Conservation (phyloP, 2,888 invertebrate species). For the Diplazon laetatorius region DNA sequence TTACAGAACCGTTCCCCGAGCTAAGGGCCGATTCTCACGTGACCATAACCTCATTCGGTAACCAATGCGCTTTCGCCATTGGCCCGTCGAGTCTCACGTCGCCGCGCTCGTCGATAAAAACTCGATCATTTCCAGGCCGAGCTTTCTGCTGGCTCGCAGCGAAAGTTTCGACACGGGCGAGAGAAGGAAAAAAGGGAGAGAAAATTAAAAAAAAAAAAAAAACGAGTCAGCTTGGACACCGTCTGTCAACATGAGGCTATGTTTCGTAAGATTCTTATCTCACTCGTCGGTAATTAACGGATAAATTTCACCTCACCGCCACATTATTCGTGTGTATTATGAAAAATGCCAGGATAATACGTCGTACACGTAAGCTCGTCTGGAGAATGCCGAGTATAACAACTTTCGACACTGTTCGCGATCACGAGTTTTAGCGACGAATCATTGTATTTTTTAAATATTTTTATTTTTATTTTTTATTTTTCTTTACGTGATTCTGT, state of each 20-base stretch:
- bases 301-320: not conserved
- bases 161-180: slow-evolving; percentile 14
- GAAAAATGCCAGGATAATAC: slow-evolving; percentile 62
- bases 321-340: slow-evolving; percentile 50
- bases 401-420: slow-evolving; percentile 51
- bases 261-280: slow-evolving; percentile 60
- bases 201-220: slow-evolving; percentile 1
- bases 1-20: not conserved
- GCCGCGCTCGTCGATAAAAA: slow-evolving; percentile 3
- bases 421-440: slow-evolving; percentile 53
- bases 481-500: not conserved
- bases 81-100: not conserved
- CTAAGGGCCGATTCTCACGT: slow-evolving; percentile 9
- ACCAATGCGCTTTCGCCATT: not conserved
- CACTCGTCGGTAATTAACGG: slow-evolving; percentile 1
- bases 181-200: slow-evolving; percentile 12
- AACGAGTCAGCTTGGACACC: slow-evolving; percentile 41
- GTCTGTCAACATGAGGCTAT: slow-evolving; percentile 60
- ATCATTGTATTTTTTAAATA: slow-evolving; percentile 14
- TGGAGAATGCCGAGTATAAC: slow-evolving; percentile 56
- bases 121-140: slow-evolving; percentile 30
- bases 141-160: slow-evolving; percentile 30
- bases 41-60: not conserved
- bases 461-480: slow-evolving; percentile 20
- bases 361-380: slow-evolving; percentile 54